These are phyloP conservation scores for Nyctereutes procyonoides DNA, from an alignment of 2,113 vertebrate genomes.

Conservation along the genomic window DNA sequence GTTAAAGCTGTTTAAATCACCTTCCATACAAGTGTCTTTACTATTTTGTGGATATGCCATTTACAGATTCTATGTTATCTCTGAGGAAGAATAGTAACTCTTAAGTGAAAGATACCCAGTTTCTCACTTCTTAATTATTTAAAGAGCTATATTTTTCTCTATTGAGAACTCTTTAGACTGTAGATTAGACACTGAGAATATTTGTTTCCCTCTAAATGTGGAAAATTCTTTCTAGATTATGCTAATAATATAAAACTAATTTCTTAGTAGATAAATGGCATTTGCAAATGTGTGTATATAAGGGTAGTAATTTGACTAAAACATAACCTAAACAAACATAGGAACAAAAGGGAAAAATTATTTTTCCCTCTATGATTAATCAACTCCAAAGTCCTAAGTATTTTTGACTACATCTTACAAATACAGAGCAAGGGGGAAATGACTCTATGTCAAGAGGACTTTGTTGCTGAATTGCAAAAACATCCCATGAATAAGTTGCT, in stretches of 20 bases:
- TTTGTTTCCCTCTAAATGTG: neutral
- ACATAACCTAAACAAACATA: neutral
- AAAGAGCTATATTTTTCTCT: neutral
- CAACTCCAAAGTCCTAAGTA: neutral
- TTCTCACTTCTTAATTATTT: slow-evolving; percentile 37
- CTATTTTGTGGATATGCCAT: neutral
- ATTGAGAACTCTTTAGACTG: neutral
- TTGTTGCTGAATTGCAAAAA: neutral
- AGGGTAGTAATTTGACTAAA: neutral
- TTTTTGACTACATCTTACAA: neutral
- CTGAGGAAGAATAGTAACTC: neutral
- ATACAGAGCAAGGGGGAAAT: neutral
- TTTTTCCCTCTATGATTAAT: neutral
- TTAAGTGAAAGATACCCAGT: neutral
- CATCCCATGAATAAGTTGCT: neutral
- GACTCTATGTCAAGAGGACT: neutral
- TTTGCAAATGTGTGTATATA: neutral
- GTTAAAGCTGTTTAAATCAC: neutral
- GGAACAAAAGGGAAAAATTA: neutral
- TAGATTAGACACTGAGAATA: neutral
- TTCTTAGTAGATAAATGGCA: neutral
- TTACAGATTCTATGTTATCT: neutral
- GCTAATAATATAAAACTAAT: slow-evolving; percentile 15
- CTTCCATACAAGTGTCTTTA: neutral
- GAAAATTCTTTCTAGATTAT: neutral